These are phyloP conservation scores for Allolobophora icterica DNA, from an alignment of 2,888 invertebrate genomes.

Conservation along the genomic window DNA sequence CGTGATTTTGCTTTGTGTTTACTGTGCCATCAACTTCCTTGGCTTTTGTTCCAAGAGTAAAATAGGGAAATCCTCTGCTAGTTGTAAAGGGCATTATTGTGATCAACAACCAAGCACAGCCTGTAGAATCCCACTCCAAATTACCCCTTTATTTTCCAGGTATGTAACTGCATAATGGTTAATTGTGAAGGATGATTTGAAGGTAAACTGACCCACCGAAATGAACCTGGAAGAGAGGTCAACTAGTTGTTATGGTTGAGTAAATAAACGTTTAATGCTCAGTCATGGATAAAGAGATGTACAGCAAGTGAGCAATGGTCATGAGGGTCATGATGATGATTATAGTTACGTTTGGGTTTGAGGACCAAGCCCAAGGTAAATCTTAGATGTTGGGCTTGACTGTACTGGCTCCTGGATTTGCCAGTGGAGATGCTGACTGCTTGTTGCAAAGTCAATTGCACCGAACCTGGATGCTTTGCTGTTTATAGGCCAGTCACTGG, in stretches of 20 bases:
- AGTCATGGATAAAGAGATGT: too few species aligned
- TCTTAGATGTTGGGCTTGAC: neutral
- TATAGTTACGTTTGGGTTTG: too few species aligned
- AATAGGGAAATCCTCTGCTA: neutral
- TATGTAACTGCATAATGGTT: too few species aligned
- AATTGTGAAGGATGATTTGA: too few species aligned
- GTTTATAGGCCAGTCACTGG: constrained; percentile 79
- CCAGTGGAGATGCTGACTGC: neutral
- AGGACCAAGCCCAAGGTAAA: neutral
- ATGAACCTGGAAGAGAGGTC: neutral
- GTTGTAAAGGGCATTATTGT: neutral
- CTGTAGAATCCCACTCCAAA: too few species aligned
- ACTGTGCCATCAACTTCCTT: neutral
- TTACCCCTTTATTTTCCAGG: too few species aligned
- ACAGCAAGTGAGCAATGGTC: too few species aligned
- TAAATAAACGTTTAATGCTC: too few species aligned
- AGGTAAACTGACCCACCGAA: too few species aligned
- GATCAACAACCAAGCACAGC: too few species aligned
- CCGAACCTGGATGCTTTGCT: neutral
- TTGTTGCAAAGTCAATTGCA: neutral
- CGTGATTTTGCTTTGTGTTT: too few species aligned
- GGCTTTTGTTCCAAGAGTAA: neutral
- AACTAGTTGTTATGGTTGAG: neutral
- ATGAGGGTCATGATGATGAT: too few species aligned
- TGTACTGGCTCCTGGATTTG: neutral